These are phyloP conservation scores for Aphaenogaster floridana DNA, from an alignment of 1,140 invertebrate species.

Conservation along the genomic window DNA sequence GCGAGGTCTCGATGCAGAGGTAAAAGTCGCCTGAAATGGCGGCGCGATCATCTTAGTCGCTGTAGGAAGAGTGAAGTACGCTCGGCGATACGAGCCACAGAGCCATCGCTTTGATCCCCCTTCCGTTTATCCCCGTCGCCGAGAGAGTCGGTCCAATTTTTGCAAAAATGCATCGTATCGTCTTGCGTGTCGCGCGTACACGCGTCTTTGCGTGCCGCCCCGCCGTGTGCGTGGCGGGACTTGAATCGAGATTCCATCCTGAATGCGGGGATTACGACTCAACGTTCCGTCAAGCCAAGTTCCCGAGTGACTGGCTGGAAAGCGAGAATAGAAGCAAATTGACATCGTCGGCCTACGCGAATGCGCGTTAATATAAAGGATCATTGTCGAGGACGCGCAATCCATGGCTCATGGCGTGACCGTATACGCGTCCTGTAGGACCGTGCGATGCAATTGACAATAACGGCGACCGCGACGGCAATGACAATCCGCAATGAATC, in stretches of 20 bases:
- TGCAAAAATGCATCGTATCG: neutral
- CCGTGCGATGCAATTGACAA: neutral
- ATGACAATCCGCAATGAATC: constrained; percentile 18
- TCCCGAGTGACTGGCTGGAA: constrained; percentile 53
- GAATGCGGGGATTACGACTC: constrained; percentile 44
- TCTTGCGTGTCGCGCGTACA: constrained; percentile 5
- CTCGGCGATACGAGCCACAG: constrained; percentile 4
- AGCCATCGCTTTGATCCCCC: neutral
- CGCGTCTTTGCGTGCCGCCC: neutral
- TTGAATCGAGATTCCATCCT: constrained; percentile 48
- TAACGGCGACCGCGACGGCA: neutral
- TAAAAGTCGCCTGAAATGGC: constrained; percentile 72
- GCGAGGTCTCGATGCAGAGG: constrained; percentile 82
- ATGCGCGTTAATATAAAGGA: constrained; percentile 52
- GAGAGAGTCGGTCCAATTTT: constrained; percentile 27
- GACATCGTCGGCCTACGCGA: constrained; percentile 49
- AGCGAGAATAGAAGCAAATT: constrained; percentile 56
- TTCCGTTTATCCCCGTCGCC: neutral
- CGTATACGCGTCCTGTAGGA: constrained; percentile 3
- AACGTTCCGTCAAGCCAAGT: constrained; percentile 27
- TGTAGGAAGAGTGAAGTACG: neutral
- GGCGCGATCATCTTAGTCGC: neutral
- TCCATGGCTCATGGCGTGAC: constrained; percentile 28
- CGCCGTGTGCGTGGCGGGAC: neutral
- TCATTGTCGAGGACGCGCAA: constrained; percentile 52